Base-by-base conservation (phyloP, 92 coral and sea anemone genomes). In the Nematostella vectensis region DNA sequence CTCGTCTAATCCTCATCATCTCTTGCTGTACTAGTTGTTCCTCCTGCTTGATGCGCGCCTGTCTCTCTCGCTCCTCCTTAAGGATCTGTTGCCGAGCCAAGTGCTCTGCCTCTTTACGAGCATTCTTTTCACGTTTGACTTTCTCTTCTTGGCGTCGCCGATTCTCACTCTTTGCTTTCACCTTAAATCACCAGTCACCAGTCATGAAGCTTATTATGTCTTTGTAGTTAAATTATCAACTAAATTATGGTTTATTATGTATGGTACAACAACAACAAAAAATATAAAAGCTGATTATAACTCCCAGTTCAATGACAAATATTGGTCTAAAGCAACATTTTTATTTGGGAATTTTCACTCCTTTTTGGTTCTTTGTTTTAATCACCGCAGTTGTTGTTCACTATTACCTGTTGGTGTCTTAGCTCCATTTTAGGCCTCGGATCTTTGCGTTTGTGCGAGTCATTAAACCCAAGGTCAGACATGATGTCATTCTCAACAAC, bases 381-480 rank as follows among this genome's bases (percentile, higher is more conserved):
- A n/a, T n/a, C n/a, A n/a, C n/a, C n/a, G n/a, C n/a, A n/a, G n/a
- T n/a, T n/a, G n/a, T n/a, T n/a, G n/a, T n/a, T n/a, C n/a, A 6
- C 40, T 15, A 33, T 42, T 16, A 91, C 98, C 96, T 91, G 98
- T 59, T 86, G 75, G 54, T 91, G 98, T 39, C 98, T 67, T 21
- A 91, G 60, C 38, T 91, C 95, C 98, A 91, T 91, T 66, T 91
- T 91, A 4, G 88, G 75, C 26, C 81, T 75, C 3, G 96, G 98
- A 54, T 91, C 96, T 40, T 55, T 79, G 27, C 68, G 58, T 36
- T 65, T 59, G 67, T 69, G 81, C 24, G 30, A 47, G 39, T 68
- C 70, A 21, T 82, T 83, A 61, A 82, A 82, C 13, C 87, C 95
- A 16, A 86, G 67, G 48, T 78, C 93, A 67, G 69, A 72, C 15